Percentiles rank a stretch among this genome's conserved stretches.
phyloP scores from a whole-genome alignment of 2,113 vertebrate species.

The Cynoglossus semilaevis region DNA sequence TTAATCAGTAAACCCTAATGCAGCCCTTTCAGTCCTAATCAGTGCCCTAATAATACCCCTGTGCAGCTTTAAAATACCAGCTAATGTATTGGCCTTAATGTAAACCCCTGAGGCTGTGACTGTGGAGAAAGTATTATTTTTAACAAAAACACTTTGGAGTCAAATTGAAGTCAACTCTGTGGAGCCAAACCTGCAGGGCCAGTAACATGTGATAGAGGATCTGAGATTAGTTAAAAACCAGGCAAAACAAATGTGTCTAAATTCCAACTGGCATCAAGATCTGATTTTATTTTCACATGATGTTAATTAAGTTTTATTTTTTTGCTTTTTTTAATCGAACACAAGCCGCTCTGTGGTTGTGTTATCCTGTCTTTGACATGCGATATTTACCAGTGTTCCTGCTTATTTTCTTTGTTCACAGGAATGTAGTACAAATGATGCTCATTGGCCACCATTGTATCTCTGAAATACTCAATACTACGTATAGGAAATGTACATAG shows the following conservation, averaged over 20 bases:
- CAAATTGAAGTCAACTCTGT: background rate
- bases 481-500: too few relatives aligned
- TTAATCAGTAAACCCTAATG: constrained; percentile 5
- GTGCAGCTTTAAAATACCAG: constrained; percentile 18
- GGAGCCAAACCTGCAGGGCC: background rate
- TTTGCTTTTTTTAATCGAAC: background rate
- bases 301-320: too few relatives aligned
- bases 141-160: background rate
- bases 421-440: too few relatives aligned
- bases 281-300: background rate
- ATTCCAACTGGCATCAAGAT: background rate
- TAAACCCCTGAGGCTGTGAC: constrained; percentile 43
- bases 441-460: too few relatives aligned
- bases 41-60: background rate
- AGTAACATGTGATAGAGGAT: background rate
- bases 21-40: constrained; percentile 19
- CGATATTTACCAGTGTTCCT: too few relatives aligned
- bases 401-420: too few relatives aligned
- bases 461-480: too few relatives aligned
- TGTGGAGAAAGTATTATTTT: background rate
- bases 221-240: too few relatives aligned
- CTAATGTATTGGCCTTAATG: constrained; percentile 13
- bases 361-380: too few relatives aligned
- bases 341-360: background rate
- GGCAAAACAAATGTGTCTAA: background rate